These are phyloP conservation scores for Pantherophis alleghaniensis DNA, from an alignment of 2,797 vertebrate genomes.

Conservation along the genomic window DNA sequence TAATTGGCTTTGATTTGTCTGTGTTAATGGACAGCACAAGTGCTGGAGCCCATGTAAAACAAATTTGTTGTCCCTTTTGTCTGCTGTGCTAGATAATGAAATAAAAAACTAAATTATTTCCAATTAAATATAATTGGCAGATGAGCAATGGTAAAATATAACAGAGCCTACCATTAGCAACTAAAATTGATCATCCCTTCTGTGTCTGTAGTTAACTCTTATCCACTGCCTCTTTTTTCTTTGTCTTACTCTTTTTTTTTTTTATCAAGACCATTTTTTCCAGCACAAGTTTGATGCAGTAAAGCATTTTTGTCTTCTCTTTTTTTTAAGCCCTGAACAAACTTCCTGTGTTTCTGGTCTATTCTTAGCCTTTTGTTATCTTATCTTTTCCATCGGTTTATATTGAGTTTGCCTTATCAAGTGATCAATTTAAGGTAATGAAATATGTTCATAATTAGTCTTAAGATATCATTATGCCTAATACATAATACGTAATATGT, in stretches of 20 bases:
- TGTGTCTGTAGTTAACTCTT: conserved; percentile 50
- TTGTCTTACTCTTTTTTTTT: background rate
- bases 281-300: background rate
- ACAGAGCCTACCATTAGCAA: conserved; percentile 69
- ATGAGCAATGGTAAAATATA: conserved; percentile 68
- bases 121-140: conserved; percentile 73
- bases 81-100: conserved; percentile 72
- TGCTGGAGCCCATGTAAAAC: conserved; percentile 65
- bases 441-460: conserved; percentile 36
- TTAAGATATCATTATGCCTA: background rate
- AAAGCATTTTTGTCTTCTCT: background rate
- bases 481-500: conserved; percentile 19
- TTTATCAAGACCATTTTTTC: background rate
- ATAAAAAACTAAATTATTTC: conserved; percentile 74
- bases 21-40: conserved; percentile 66
- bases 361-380: background rate
- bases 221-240: background rate
- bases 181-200: conserved; percentile 67
- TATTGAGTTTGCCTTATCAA: conserved; percentile 4
- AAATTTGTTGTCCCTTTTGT: conserved; percentile 70
- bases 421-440: conserved; percentile 10
- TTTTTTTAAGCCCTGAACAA: conserved; percentile 11
- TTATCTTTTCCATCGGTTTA: background rate
- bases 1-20: conserved; percentile 62
- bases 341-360: conserved; percentile 29